phyloP scores from a whole-genome alignment of 1,140 invertebrate species.

The Lamellibrachia luymesi region DNA sequence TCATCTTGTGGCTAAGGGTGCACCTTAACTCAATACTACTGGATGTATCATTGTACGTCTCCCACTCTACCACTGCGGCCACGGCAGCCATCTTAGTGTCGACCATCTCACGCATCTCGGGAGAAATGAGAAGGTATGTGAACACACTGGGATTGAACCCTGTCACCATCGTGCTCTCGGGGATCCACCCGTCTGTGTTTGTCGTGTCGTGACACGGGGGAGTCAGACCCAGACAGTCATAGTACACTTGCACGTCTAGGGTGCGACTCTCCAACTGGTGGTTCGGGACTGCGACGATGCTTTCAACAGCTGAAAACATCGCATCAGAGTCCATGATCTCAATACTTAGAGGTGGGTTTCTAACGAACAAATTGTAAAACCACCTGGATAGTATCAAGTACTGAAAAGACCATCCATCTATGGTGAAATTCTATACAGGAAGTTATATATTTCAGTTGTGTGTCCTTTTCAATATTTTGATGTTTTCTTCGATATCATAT shows the following conservation, averaged over 20 bases:
- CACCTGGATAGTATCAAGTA: too few relatives aligned
- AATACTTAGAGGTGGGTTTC: too few relatives aligned
- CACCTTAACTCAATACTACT: too few relatives aligned
- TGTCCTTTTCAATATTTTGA: too few relatives aligned
- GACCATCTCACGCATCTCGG: not conserved
- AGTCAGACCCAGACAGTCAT: not conserved
- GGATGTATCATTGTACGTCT: too few relatives aligned
- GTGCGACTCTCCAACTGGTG: not conserved
- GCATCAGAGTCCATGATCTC: not conserved
- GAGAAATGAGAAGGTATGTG: not conserved
- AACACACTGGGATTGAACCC: not conserved
- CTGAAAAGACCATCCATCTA: too few relatives aligned
- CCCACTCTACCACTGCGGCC: not conserved
- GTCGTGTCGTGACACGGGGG: not conserved
- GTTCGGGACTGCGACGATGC: not conserved
- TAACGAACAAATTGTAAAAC: too few relatives aligned
- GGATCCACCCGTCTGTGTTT: not conserved
- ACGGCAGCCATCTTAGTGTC: not conserved
- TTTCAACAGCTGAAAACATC: not conserved
- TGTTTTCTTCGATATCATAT: too few relatives aligned
- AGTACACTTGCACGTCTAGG: not conserved
- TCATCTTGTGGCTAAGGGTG: too few relatives aligned
- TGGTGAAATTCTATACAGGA: too few relatives aligned
- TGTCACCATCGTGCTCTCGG: not conserved
- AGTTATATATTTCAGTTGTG: too few relatives aligned